Percentiles rank a stretch among this genome's conserved stretches.
phyloP scores from a whole-genome alignment of 2,888 invertebrate species.

The Caenorhabditis wallacei region DNA sequence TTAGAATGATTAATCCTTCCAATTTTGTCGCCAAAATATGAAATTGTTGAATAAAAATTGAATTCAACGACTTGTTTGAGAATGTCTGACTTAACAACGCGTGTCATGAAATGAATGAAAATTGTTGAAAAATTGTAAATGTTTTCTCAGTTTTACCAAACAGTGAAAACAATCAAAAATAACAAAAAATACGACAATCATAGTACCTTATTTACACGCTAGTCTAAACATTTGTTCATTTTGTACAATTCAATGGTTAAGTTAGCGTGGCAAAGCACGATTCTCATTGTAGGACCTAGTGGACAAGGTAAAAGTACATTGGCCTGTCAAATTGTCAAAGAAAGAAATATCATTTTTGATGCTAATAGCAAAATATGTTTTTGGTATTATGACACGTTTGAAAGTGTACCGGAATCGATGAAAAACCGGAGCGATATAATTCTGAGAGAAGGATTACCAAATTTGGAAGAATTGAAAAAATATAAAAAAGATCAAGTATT shows the following conservation, averaged over 20 bases:
- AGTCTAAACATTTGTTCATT: too few relatives aligned
- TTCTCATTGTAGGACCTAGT: slow-evolving; percentile 18
- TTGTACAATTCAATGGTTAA: slow-evolving; percentile 1
- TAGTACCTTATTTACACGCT: too few relatives aligned
- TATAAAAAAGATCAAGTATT: slow-evolving; percentile 20
- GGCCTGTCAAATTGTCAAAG: neutral
- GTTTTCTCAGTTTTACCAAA: too few relatives aligned
- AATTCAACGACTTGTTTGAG: too few relatives aligned
- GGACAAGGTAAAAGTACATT: slow-evolving; percentile 29
- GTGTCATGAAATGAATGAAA: too few relatives aligned
- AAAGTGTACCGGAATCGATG: slow-evolving; percentile 22
- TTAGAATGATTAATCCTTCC: too few relatives aligned
- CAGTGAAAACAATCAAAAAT: too few relatives aligned
- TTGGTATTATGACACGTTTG: slow-evolving; percentile 32
- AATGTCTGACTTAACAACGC: too few relatives aligned
- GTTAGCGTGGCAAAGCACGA: slow-evolving; percentile 2
- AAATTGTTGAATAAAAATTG: too few relatives aligned
- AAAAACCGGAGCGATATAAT: slow-evolving; percentile 21
- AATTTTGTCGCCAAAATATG: too few relatives aligned
- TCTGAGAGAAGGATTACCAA: slow-evolving; percentile 18
- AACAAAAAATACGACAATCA: neutral
- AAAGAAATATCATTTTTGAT: slow-evolving; percentile 11
- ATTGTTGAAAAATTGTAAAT: too few relatives aligned
- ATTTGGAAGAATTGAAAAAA: slow-evolving; percentile 28
- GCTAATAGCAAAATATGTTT: slow-evolving; percentile 12